Evolutionary conservation across 2,113 vertebrate species (phyloP), one percentile per base, ranked within the genome.

Genomic region (Sardina pilchardus): DNA sequence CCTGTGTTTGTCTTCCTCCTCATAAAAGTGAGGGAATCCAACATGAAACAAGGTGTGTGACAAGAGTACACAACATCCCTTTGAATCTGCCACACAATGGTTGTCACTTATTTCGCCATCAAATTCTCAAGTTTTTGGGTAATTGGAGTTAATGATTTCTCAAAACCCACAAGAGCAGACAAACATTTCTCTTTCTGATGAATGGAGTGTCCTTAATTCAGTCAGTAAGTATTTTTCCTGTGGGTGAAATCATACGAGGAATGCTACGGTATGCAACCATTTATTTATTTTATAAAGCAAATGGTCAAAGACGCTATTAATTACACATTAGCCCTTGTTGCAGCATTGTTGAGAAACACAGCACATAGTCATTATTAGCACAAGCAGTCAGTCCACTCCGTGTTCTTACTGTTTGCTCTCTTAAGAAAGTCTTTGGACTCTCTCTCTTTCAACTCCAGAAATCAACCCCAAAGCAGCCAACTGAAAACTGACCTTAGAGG

Each of bases 31-130:
- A 53, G 39, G 42, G 44, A 86, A 84, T 83, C 82, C 43, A 83
- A 63, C 71, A 34, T 67, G 82, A 81, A 83, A 26, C 82, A 67
- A 45, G 84, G 85, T 85, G 81, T 75, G 59, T 36, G 30, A 30
- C 42, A 82, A 83, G 82, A 44, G 26, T 53, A 84, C 83, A 82
- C 30, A 83, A 45, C 53, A 84, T 84, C 19, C 47, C 78, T 86
- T 88, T 86, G 85, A 88, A 82, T 67, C 56, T 63, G 42, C 81
- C 1, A 8, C 67, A 56, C 56, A 84, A 86, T 43, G 17, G 59
- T 30, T 85, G 50, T 78, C 85, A 86, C 80, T 83, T 71, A 36
- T 86, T 83, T 84, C 88, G 83, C 85, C 83, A 83, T 85, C 50
- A 81, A 83, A 89, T 34, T 59, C 83, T 50, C 80, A 81, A 34